Evolutionary conservation across 2,888 invertebrate genomes (phyloP).

Genomic region (Harpalus rubripes): DNA sequence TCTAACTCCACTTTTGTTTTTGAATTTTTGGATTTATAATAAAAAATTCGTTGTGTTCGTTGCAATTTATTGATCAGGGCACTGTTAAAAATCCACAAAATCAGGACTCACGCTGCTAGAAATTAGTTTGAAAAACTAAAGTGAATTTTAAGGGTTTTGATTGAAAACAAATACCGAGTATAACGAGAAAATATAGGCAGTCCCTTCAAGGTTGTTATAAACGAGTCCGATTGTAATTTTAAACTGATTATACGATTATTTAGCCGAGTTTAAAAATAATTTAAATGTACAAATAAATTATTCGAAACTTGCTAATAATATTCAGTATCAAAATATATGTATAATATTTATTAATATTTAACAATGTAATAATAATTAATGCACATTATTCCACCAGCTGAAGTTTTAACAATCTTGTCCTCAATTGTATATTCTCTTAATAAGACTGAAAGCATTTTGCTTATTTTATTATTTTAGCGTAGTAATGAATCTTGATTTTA

Average conservation of each 20-base stretch:
- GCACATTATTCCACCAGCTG: slow-evolving; percentile 48
- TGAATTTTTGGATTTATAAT: too few relatives aligned
- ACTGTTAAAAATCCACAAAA: too few relatives aligned
- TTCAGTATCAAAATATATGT: slow-evolving; percentile 63
- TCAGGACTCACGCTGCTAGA: too few relatives aligned
- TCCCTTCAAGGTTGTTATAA: neutral
- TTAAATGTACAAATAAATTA: slow-evolving; percentile 63
- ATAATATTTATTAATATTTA: slow-evolving; percentile 63
- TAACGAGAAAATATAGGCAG: neutral
- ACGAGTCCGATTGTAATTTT: neutral
- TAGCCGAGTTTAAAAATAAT: slow-evolving; percentile 56
- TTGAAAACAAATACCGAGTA: too few relatives aligned
- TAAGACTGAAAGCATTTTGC: slow-evolving; percentile 33
- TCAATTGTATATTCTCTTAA: slow-evolving; percentile 1
- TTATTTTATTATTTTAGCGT: slow-evolving; percentile 50
- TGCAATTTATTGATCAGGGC: too few relatives aligned
- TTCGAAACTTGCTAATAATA: slow-evolving; percentile 55
- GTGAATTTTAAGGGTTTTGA: too few relatives aligned
- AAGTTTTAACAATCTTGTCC: slow-evolving; percentile 10
- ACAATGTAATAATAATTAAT: slow-evolving; percentile 56
- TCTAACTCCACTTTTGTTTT: too few relatives aligned
- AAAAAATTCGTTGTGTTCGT: too few relatives aligned
- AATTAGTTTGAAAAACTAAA: too few relatives aligned
- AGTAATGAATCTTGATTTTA: slow-evolving; percentile 33
- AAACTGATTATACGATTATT: slow-evolving; percentile 38